Percentiles rank a stretch among this genome's conserved stretches.
phyloP scores from a whole-genome alignment of 2,888 invertebrate species.

The Bimastos eiseni region DNA sequence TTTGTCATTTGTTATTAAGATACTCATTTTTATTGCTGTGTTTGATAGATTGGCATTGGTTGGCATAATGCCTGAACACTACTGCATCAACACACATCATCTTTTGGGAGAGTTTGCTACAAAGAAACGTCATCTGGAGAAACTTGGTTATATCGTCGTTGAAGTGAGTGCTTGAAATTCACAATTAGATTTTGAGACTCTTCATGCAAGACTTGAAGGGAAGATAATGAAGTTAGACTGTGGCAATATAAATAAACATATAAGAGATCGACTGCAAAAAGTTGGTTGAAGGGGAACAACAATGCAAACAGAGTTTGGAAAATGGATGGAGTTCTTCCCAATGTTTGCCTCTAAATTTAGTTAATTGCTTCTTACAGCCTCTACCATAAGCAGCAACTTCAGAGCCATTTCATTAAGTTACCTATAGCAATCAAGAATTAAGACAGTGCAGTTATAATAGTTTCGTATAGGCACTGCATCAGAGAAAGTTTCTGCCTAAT shows the following conservation, averaged over 20 bases:
- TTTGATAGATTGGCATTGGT: slow-evolving; percentile 64
- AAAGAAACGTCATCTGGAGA: slow-evolving; percentile 70
- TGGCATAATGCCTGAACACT: slow-evolving; percentile 72
- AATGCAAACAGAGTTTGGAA: background rate
- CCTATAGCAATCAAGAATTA: no score
- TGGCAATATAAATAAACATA: background rate
- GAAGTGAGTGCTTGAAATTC: slow-evolving; percentile 42
- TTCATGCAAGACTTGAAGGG: background rate
- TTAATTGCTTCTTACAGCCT: no score
- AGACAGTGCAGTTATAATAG: no score
- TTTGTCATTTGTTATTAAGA: background rate
- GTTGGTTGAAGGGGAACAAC: no score
- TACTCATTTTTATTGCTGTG: background rate
- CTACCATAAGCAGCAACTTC: no score
- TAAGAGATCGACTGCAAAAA: background rate
- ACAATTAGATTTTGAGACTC: background rate
- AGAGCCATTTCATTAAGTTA: no score
- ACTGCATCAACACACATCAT: slow-evolving; percentile 67
- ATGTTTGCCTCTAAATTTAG: background rate
- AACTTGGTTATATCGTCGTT: slow-evolving; percentile 69
- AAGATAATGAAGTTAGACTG: background rate
- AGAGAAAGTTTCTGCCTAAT: no score
- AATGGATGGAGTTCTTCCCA: background rate
- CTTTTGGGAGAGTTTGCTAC: slow-evolving; percentile 71
- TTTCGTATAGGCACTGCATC: no score